Evolutionary conservation across 2,113 vertebrate species (phyloP).

Genomic region (Egretta garzetta): DNA sequence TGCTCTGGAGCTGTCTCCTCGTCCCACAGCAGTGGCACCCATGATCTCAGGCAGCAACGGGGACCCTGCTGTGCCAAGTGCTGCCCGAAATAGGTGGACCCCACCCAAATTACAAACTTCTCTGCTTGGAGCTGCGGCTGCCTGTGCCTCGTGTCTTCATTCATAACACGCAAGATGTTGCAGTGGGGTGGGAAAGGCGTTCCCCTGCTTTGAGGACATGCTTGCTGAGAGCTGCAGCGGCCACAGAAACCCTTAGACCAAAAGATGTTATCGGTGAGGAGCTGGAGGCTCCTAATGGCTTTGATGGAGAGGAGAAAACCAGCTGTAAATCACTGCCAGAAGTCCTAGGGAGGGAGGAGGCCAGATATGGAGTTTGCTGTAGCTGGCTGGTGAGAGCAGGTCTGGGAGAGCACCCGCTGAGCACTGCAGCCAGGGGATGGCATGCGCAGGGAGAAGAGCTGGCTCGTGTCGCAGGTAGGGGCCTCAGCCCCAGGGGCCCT

Average conservation of each 20-base stretch:
- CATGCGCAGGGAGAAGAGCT: not conserved
- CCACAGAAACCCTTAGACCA: not conserved
- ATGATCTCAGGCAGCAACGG: not conserved
- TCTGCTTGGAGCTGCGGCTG: not conserved
- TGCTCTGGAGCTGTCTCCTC: not conserved
- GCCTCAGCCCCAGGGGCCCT: not conserved
- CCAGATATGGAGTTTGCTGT: not conserved
- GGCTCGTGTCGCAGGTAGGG: not conserved
- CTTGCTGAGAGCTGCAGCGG: not conserved
- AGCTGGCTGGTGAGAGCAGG: not conserved
- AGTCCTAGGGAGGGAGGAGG: not conserved
- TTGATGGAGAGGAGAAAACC: not conserved
- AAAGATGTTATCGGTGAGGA: not conserved
- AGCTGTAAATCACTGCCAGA: not conserved
- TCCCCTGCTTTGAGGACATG: not conserved
- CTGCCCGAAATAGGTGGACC: not conserved
- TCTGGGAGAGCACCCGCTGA: not conserved
- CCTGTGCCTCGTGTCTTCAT: not conserved
- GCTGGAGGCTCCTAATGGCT: not conserved
- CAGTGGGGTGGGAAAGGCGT: not conserved
- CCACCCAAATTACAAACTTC: not conserved
- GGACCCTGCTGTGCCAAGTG: not conserved
- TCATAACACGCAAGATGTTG: not conserved
- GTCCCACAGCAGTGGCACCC: not conserved
- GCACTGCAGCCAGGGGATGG: accelerated